These are phyloP conservation scores for Spilarctia lutea DNA, from an alignment of 2,888 invertebrate species.

Conservation along the genomic window DNA sequence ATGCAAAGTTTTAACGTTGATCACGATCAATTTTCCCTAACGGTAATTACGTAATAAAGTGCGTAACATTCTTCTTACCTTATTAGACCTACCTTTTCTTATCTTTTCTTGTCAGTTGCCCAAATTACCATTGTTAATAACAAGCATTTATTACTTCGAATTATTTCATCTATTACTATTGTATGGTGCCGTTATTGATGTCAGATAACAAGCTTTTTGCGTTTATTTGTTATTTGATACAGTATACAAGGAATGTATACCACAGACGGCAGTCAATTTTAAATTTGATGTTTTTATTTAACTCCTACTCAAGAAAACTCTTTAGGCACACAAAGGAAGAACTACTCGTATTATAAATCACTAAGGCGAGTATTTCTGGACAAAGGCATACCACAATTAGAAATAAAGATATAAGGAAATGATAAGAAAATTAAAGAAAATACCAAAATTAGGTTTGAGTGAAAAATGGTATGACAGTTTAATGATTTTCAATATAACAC, in stretches of 20 bases:
- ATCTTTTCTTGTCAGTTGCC: slow-evolving; percentile 59
- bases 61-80: slow-evolving; percentile 47
- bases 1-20: slow-evolving; percentile 48
- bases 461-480: too few species aligned
- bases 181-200: slow-evolving; percentile 22
- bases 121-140: slow-evolving; percentile 57
- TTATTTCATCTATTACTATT: slow-evolving; percentile 39
- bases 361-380: neutral
- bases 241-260: neutral
- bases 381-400: too few species aligned
- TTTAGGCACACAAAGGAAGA: neutral
- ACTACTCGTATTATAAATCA: neutral
- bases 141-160: slow-evolving; percentile 45
- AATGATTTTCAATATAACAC: too few species aligned
- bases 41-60: slow-evolving; percentile 58
- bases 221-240: neutral
- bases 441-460: neutral
- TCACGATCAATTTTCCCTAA: slow-evolving; percentile 52
- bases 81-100: slow-evolving; percentile 55
- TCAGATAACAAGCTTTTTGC: neutral
- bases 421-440: neutral
- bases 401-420: neutral
- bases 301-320: neutral
- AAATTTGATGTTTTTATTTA: neutral
- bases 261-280: too few species aligned